Base-by-base conservation (phyloP, 2,797 vertebrate genomes). In the Cynopterus sphinx region DNA sequence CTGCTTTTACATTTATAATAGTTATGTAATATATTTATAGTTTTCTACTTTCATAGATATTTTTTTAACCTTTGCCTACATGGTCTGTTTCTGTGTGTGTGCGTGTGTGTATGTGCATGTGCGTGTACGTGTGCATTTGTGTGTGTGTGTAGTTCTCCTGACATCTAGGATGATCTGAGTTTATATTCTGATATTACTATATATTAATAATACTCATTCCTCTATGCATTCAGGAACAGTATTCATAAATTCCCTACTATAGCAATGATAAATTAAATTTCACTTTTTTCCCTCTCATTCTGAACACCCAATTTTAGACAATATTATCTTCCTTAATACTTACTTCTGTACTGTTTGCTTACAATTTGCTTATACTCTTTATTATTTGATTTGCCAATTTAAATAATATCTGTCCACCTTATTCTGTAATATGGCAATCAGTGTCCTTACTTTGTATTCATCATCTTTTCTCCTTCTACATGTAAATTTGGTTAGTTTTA, bases 241-340 rank as follows among this genome's bases (percentile, higher is more conserved):
- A 43, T 41, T 63, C 41, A 75, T 31, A 41, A 43, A 17, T 67
- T 83, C 43, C 51, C 61, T 82, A 61, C 26, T 78, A 61, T 5
- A 55, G 41, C 70, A 87, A 90, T 49, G 19, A 93, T 57, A 65
- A 93, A 95, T 83, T 84, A 93, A 86, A 70, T 31, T 65, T 91
- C 43, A 81, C 39, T 39, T 77, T 55, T 51, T n/a, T 43, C 19
- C 13, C 15, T 19, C 22, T 74, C 46, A 12, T 15, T 87, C 67
- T n/a, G 51, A 57, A 70, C 57, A 59, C n/a, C 77, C 26, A 70
- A 8, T 43, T 55, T 85, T 90, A 85, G 21, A 43, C 41, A 92
- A 55, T 17, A 90, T 39, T 86, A 19, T 81, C 33, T 46, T 74
- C 31, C 31, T 49, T 41, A 39, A 31, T 26, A 28, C 51, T 94